A percentile compares a stretch with the other conserved stretches of the same genome.
Conservation (phyloP, 1,140 invertebrate species). For the Vanessa tameamea region DNA sequence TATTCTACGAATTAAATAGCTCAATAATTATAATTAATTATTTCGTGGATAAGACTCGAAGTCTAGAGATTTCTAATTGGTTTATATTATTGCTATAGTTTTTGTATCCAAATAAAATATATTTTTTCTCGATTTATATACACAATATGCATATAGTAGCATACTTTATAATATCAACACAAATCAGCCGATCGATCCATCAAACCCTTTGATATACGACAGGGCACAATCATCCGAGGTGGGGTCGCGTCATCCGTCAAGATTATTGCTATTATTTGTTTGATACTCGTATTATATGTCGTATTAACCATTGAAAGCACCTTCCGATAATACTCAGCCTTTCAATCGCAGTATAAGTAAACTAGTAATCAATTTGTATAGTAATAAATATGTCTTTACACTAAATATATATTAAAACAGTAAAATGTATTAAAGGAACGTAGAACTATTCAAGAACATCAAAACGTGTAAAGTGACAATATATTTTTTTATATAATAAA, state of each 20-base stretch:
- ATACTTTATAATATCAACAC: slow-evolving; percentile 19
- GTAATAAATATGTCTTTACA: too few relatives aligned
- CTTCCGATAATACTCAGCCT: slow-evolving; percentile 1
- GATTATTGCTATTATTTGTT: slow-evolving; percentile 47
- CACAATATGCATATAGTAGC: background rate
- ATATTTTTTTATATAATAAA: too few relatives aligned
- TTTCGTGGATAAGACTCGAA: too few relatives aligned
- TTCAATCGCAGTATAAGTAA: background rate
- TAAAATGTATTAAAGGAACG: too few relatives aligned
- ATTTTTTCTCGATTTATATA: background rate
- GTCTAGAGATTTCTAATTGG: too few relatives aligned
- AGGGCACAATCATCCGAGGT: slow-evolving; percentile 16
- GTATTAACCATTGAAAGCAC: slow-evolving; percentile 8
- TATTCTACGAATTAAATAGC: too few relatives aligned
- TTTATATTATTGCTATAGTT: too few relatives aligned
- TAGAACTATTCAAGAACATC: too few relatives aligned
- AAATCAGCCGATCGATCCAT: slow-evolving; percentile 41
- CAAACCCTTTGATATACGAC: slow-evolving; percentile 33
- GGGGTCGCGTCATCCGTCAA: slow-evolving; percentile 45
- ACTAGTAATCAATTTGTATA: background rate
- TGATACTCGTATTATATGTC: background rate
- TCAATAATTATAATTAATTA: too few relatives aligned
- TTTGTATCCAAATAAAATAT: too few relatives aligned
- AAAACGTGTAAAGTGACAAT: too few relatives aligned
- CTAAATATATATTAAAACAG: background rate